phyloP scores from a whole-genome alignment of 2,797 vertebrate species.

The Ambastaia sidthimunki region DNA sequence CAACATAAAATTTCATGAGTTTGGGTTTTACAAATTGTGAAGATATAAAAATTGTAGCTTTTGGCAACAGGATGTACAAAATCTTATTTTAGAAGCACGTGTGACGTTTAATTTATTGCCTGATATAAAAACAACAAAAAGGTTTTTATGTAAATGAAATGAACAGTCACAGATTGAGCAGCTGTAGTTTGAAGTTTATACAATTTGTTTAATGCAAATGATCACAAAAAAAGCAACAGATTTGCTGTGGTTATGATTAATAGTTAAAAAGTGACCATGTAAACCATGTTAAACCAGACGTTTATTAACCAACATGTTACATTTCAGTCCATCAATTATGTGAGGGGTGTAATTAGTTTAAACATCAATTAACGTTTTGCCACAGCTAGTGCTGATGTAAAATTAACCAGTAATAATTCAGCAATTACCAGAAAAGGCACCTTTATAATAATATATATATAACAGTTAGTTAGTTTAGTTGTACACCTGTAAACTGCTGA shows the following conservation, averaged over 20 bases:
- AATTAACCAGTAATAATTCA: constrained; percentile 46
- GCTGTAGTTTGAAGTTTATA: neutral
- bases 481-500: neutral
- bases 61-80: too few species aligned
- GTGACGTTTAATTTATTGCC: neutral
- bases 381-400: constrained; percentile 22
- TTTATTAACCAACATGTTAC: constrained; percentile 28
- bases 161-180: neutral
- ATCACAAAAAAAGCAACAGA: constrained; percentile 7
- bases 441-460: constrained; percentile 26
- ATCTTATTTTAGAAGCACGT: too few species aligned
- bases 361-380: constrained; percentile 20
- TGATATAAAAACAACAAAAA: neutral
- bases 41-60: too few species aligned
- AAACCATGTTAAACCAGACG: constrained; percentile 13
- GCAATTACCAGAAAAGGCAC: constrained; percentile 57
- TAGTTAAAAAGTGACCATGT: neutral
- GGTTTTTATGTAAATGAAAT: neutral
- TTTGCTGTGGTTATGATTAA: neutral
- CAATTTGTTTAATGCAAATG: neutral
- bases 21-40: too few species aligned
- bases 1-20: too few species aligned
- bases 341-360: constrained; percentile 30
- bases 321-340: constrained; percentile 29
- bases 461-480: neutral